phyloP scores from a whole-genome alignment of 2,888 invertebrate genomes.

The Andrena chrysosceles region DNA sequence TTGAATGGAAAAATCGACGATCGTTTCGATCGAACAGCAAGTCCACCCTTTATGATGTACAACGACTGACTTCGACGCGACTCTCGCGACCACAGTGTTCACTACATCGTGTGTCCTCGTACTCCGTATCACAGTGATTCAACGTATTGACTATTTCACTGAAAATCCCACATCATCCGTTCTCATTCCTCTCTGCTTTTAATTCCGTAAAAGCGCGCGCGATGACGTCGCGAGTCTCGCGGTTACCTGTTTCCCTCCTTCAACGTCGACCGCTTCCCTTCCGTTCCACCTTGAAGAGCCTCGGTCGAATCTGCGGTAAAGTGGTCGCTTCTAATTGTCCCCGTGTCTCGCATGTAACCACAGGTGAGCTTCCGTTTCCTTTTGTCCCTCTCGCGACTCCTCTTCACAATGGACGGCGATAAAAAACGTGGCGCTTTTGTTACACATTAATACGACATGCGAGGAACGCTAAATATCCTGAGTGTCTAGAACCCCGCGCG shows the following conservation, averaged over 20 bases:
- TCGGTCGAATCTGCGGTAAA: slow-evolving; percentile 8
- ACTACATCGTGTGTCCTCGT: slow-evolving; percentile 37
- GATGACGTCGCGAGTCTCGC: slow-evolving; percentile 1
- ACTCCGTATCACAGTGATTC: slow-evolving; percentile 71
- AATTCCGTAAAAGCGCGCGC: slow-evolving; percentile 28
- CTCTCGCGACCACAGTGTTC: slow-evolving; percentile 68
- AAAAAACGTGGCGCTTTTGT: slow-evolving; percentile 67
- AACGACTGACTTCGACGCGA: slow-evolving; percentile 48
- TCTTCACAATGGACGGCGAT: slow-evolving; percentile 71
- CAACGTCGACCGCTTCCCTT: background rate
- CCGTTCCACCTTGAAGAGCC: background rate
- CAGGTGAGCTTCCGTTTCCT: slow-evolving; percentile 40
- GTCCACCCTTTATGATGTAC: background rate
- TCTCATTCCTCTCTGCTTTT: slow-evolving; percentile 9
- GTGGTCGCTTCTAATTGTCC: slow-evolving; percentile 42
- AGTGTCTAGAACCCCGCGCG: slow-evolving; percentile 60
- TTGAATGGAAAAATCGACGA: background rate
- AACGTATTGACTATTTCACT: slow-evolving; percentile 73
- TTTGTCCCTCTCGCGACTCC: slow-evolving; percentile 31
- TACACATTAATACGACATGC: slow-evolving; percentile 66
- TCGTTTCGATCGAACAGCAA: background rate
- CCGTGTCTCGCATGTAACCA: slow-evolving; percentile 23
- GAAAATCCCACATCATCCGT: slow-evolving; percentile 26
- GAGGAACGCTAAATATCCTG: slow-evolving; percentile 72
- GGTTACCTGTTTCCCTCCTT: background rate